Evolutionary conservation across 2,888 invertebrate genomes (phyloP).

Genomic region (Agriopis aurantiaria): DNA sequence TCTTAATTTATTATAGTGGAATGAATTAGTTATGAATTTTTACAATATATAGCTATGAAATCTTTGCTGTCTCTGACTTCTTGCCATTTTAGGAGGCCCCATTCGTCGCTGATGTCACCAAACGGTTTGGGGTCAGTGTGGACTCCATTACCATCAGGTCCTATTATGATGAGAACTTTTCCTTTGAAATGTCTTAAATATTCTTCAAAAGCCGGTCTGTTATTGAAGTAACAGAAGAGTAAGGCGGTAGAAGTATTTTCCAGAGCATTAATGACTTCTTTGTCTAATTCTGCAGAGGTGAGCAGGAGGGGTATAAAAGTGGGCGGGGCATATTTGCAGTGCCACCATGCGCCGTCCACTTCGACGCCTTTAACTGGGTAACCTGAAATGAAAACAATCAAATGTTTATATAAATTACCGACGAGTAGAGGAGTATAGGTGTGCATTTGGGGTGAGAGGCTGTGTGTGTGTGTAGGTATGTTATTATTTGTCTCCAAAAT

Average conservation of each 20-base stretch:
- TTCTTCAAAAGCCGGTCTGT: conserved; percentile 88
- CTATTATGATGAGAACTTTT: conserved; percentile 90
- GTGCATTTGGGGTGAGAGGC: no score
- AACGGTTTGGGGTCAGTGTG: conserved; percentile 91
- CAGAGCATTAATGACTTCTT: conserved; percentile 71
- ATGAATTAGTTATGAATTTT: conserved; percentile 35
- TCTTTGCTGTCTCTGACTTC: conserved; percentile 88
- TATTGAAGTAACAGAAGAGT: conserved; percentile 94
- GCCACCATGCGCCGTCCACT: conserved; percentile 94
- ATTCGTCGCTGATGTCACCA: conserved; percentile 83
- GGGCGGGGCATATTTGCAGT: conserved; percentile 90
- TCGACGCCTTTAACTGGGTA: conserved; percentile 90
- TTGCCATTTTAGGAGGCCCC: conserved; percentile 85
- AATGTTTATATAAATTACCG: no score
- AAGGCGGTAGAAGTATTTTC: conserved; percentile 84
- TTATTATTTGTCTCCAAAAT: no score
- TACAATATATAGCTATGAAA: conserved; percentile 84
- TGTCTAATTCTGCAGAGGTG: conserved; percentile 71
- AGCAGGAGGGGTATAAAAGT: conserved; percentile 89
- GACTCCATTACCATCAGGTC: conserved; percentile 88
- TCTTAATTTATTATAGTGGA: conserved; percentile 41
- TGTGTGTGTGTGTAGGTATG: no score
- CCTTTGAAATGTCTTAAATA: conserved; percentile 89
- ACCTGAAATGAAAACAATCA: conserved; percentile 70
- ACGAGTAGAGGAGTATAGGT: no score